A percentile compares a stretch with the other conserved stretches of the same genome.
Conservation (phyloP, 2,797 vertebrate species). For the Loris lydekkerianus region DNA sequence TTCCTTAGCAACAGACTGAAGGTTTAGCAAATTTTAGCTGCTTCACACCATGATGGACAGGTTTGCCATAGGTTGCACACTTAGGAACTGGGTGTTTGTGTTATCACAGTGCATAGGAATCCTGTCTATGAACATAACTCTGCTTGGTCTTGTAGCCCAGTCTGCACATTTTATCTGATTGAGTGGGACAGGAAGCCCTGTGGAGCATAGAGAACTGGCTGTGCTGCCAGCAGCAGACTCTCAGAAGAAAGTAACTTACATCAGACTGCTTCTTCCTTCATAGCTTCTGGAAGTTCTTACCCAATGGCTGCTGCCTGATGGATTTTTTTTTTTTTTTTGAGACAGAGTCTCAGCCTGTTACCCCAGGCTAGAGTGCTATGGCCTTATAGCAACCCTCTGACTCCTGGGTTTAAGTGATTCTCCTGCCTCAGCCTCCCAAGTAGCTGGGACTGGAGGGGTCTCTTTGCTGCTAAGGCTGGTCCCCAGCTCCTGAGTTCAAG, state of each 20-base stretch:
- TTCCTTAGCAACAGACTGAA: constrained; percentile 88
- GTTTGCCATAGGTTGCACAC: neutral
- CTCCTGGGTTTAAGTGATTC: too few species aligned
- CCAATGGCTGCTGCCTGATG: neutral
- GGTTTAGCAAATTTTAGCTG: too few species aligned
- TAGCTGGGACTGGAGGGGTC: too few species aligned
- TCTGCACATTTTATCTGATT: neutral
- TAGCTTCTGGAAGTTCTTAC: neutral
- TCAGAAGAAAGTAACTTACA: neutral
- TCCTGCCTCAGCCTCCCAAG: too few species aligned
- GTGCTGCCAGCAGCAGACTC: neutral
- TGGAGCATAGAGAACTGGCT: neutral
- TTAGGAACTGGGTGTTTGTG: too few species aligned
- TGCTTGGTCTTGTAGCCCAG: neutral
- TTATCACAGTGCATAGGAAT: neutral
- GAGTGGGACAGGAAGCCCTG: neutral
- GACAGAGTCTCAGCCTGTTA: too few species aligned
- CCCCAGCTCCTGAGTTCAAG: too few species aligned
- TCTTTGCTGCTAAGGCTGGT: too few species aligned
- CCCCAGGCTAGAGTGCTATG: too few species aligned
- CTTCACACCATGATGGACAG: neutral
- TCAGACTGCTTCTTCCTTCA: neutral
- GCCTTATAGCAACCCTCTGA: too few species aligned
- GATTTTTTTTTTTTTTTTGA: neutral
- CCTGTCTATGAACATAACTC: neutral